A percentile compares a stretch with the other conserved stretches of the same genome.
These are phyloP conservation scores for Alloscopus bannaensis DNA, from an alignment of 2,888 invertebrate species.

Conservation along the genomic window DNA sequence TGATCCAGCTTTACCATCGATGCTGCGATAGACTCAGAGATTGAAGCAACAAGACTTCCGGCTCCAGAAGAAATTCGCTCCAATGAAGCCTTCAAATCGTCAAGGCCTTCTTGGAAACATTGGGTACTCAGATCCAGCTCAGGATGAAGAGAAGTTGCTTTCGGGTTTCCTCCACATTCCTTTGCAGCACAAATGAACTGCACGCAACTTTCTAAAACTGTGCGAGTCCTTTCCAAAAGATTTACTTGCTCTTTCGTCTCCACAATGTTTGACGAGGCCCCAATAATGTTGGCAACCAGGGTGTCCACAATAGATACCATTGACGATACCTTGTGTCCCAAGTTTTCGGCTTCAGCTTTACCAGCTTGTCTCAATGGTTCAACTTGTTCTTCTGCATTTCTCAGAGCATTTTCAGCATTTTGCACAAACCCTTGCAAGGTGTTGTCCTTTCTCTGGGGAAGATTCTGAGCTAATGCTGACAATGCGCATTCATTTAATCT, in stretches of 20 bases:
- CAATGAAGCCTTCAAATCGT: conserved; percentile 86
- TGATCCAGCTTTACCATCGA: conserved; percentile 90
- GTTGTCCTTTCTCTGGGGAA: conserved; percentile 83
- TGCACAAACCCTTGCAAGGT: conserved; percentile 82
- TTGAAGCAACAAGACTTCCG: conserved; percentile 91
- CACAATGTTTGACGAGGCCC: conserved; percentile 91
- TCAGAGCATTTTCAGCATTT: conserved; percentile 74
- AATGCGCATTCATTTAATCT: conserved; percentile 91
- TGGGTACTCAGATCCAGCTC: conserved; percentile 72
- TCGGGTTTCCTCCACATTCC: conserved; percentile 94
- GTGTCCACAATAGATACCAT: conserved; percentile 88
- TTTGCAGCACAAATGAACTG: conserved; percentile 90
- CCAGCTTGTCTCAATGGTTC: conserved; percentile 91
- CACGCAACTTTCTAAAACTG: conserved; percentile 94
- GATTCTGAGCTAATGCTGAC: conserved; percentile 89
- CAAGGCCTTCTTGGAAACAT: conserved; percentile 84
- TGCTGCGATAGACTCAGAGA: conserved; percentile 89
- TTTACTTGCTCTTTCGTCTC: conserved; percentile 92
- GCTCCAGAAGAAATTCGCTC: conserved; percentile 90
- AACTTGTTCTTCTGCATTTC: conserved; percentile 84
- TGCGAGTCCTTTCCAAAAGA: conserved; percentile 93
- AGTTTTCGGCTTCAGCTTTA: conserved; percentile 92
- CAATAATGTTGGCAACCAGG: conserved; percentile 87
- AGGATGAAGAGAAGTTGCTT: conserved; percentile 77
- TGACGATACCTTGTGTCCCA: conserved; percentile 83